Base-by-base conservation (phyloP, 2,888 invertebrate genomes). In the Drosophila nr. fundita region DNA sequence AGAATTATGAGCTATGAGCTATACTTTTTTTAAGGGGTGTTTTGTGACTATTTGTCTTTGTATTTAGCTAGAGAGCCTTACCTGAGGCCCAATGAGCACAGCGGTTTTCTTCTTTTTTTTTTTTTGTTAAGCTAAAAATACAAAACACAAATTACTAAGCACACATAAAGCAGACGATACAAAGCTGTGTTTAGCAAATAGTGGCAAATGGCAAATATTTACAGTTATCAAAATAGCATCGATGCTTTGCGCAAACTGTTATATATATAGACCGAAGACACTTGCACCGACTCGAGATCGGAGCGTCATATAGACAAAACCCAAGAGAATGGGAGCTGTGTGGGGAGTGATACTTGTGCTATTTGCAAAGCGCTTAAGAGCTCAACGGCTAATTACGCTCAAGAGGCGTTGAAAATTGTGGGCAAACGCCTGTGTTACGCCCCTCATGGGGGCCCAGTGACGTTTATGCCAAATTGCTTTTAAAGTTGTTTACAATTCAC, bases 391-490 rank as follows among this genome's bases (percentile, higher is more conserved):
- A 87, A 87, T 87, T 87, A 90, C 87, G 90, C 84, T 87, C 90
- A 90, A 87, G 82, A 87, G 87, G 90, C 89, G 79, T 88, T 79
- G 90, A 87, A 90, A 90, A 90, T 88, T 90, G 79, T 88, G 72
- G 69, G 5, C 27, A 38, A 27, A 62, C 49, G 54, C 36, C 21
- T 21, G 49, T 36, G 29, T 50, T 55, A 30, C 57, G 15, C 36
- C 21, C 15, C 29, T 40, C 5, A 30, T 32, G 18, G 45, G 30
- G 10, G 24, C 54, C 32, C 70, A 68, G 83, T 84, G 83, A 84
- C 89, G 89, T 89, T 85, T 88, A 74, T 42, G 86, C 85, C 72
- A 84, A 89, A 87, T 87, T 84, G 80, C 80, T 76, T 84, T 87
- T 78, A 76, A 71, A 78, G 64, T 72, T 78, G 80, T 83, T 81